These are phyloP conservation scores for Falcunculus frontatus DNA, from an alignment of 2,113 vertebrate genomes.

Conservation along the genomic window DNA sequence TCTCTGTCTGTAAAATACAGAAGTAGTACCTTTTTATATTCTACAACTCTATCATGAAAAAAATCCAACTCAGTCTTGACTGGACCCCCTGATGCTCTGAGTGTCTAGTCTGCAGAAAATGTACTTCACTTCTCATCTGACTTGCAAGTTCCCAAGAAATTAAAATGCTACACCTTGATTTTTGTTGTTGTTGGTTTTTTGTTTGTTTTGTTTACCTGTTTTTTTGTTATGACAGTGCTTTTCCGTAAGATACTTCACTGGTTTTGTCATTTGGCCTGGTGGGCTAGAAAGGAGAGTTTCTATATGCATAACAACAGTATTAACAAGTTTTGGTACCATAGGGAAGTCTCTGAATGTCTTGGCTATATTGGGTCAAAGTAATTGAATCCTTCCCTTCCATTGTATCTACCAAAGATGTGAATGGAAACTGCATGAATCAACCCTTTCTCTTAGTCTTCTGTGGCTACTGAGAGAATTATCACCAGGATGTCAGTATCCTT, in stretches of 20 bases:
- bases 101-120: background rate
- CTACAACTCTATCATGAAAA: background rate
- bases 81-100: background rate
- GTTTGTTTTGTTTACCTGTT: background rate
- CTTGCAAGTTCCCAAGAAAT: background rate
- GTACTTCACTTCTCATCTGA: background rate
- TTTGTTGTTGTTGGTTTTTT: background rate
- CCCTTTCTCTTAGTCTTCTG: background rate
- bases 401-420: background rate
- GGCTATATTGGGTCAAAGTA: background rate
- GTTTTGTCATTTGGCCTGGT: background rate
- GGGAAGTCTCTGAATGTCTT: background rate
- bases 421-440: background rate
- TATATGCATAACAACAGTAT: background rate
- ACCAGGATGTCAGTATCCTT: background rate
- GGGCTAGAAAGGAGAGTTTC: background rate
- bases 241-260: background rate
- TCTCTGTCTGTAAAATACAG: rapidly evolving
- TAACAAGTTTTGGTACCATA: background rate
- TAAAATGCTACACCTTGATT: background rate
- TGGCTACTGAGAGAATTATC: background rate
- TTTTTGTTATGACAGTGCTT: background rate
- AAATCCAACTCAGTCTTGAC: background rate
- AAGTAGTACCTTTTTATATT: background rate
- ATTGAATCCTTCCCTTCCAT: background rate